phyloP scores from a whole-genome alignment of 2,888 invertebrate species.

The Mythimna ferrago region DNA sequence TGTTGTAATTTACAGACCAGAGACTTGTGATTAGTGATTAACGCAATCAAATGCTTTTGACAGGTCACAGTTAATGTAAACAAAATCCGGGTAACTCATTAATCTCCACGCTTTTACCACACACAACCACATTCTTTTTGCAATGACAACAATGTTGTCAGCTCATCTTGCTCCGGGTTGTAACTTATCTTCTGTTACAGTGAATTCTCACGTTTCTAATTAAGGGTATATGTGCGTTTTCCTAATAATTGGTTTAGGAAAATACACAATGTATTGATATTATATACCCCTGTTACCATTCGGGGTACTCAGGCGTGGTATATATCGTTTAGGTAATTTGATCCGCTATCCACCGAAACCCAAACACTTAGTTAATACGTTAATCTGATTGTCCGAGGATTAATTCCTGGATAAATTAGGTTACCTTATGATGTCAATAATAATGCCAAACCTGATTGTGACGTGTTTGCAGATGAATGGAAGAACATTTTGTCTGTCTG shows the following conservation, averaged over 20 bases:
- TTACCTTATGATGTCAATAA: background rate
- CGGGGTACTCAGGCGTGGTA: background rate
- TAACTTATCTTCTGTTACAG: background rate
- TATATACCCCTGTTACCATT: background rate
- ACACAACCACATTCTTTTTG: background rate
- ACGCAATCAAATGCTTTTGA: too few species aligned
- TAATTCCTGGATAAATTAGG: background rate
- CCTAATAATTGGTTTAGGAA: background rate
- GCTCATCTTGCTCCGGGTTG: background rate
- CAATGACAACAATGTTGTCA: background rate
- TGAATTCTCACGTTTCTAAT: background rate
- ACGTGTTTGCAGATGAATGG: too few species aligned
- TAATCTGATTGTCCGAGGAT: slow-evolving; percentile 7
- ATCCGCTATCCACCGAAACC: background rate
- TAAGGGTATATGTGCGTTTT: background rate
- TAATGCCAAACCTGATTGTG: too few species aligned
- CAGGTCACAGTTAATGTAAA: too few species aligned
- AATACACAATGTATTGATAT: background rate
- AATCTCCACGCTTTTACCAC: background rate
- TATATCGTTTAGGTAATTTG: background rate
- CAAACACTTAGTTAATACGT: background rate
- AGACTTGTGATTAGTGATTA: too few species aligned
- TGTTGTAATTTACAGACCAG: too few species aligned
- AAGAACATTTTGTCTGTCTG: too few species aligned
- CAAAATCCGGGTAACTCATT: too few species aligned